These are phyloP conservation scores for Zalophus californianus DNA, from an alignment of 2,797 vertebrate species.

Conservation along the genomic window DNA sequence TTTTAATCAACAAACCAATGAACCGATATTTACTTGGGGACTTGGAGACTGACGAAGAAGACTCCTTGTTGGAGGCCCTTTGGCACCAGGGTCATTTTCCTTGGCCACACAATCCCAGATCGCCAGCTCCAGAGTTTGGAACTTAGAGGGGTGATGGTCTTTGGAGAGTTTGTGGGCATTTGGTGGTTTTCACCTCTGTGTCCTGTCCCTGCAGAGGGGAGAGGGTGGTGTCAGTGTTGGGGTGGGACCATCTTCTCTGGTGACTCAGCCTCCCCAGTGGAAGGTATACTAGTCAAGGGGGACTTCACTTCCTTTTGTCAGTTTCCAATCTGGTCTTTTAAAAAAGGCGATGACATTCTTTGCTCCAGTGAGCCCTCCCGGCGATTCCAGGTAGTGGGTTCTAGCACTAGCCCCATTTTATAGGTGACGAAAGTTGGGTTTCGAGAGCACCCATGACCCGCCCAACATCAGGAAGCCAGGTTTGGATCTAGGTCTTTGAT, in stretches of 20 bases:
- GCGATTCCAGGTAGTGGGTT: background rate
- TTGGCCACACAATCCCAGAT: background rate
- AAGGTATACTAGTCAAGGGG: background rate
- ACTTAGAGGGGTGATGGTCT: background rate
- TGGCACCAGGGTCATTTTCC: constrained; percentile 18
- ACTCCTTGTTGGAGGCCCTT: constrained; percentile 1
- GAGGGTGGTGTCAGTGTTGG: background rate
- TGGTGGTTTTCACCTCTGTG: background rate
- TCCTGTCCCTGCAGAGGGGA: background rate
- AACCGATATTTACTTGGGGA: constrained; percentile 64
- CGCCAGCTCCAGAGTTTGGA: background rate
- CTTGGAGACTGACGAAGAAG: constrained; percentile 30
- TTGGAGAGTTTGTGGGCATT: background rate
- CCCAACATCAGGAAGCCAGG: background rate
- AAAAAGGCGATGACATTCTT: background rate
- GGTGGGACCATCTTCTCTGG: background rate
- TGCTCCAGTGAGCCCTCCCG: background rate
- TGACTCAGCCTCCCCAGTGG: background rate
- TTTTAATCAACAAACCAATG: constrained; percentile 72
- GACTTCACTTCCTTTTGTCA: background rate
- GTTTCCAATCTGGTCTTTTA: background rate
- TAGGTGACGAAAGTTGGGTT: background rate
- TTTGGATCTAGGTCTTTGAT: background rate
- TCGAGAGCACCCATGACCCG: background rate
- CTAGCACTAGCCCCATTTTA: background rate